These are phyloP conservation scores for Muschampia plurimacula DNA, from an alignment of 2,888 invertebrate species.

Conservation along the genomic window DNA sequence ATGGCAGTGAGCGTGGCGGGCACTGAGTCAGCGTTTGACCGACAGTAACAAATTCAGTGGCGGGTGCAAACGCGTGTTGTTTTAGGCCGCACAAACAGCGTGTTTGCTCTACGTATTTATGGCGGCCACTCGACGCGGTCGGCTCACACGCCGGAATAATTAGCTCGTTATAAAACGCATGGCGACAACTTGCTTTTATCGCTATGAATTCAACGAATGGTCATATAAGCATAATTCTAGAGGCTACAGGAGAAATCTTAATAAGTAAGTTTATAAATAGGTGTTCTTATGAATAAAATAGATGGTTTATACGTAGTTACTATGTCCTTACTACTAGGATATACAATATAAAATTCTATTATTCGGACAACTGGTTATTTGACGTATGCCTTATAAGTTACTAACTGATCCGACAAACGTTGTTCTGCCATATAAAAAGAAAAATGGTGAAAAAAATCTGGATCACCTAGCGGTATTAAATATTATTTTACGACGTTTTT, in stretches of 20 bases:
- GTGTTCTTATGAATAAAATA: no score
- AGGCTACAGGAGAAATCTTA: not conserved
- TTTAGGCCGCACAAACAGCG: slow-evolving; percentile 82
- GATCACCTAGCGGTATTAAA: no score
- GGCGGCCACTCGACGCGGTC: slow-evolving; percentile 61
- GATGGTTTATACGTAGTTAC: no score
- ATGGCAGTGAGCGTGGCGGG: slow-evolving; percentile 55
- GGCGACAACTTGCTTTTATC: slow-evolving; percentile 48
- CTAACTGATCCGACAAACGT: no score
- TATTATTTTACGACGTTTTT: no score
- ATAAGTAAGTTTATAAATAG: no score
- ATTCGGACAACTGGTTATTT: no score
- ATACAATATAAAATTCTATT: no score
- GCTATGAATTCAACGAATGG: slow-evolving; percentile 17
- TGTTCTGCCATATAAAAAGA: no score
- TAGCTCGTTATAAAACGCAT: slow-evolving; percentile 79
- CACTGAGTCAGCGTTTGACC: slow-evolving; percentile 81
- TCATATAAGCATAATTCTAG: slow-evolving; percentile 8
- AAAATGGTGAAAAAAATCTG: no score
- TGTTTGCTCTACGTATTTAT: slow-evolving; percentile 83
- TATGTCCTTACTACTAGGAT: no score
- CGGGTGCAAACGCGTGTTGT: slow-evolving; percentile 82
- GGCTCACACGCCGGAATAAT: slow-evolving; percentile 77
- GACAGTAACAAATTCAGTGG: slow-evolving; percentile 77
- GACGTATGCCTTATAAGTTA: no score